Evolutionary conservation across 1,140 invertebrate species (phyloP), one percentile per base, ranked within the genome.

Genomic region (Coenobita brevimanus): DNA sequence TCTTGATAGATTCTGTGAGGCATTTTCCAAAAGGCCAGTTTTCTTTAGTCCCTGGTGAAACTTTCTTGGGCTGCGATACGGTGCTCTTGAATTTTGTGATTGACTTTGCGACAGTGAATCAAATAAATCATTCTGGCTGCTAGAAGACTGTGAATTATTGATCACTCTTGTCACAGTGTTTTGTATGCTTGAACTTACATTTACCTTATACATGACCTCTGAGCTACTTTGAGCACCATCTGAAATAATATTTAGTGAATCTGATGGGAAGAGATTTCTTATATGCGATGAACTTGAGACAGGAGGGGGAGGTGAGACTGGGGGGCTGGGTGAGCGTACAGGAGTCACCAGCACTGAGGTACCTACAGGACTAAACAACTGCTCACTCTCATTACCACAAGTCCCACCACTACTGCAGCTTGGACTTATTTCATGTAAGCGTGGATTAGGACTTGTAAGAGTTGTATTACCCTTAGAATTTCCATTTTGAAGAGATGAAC

Each of bases 291-390:
- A n/a, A 64, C 3, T 27, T 3, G 10, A 43, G 36, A n/a, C 46
- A 75, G 43, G n/a, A 41, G 3, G 82, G 62, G 54, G 82, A 84
- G 46, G 41, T 46, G 15, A 67, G 17, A 17, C 6, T 8, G 46
- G 46, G 46, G 17, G 46, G 46, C 46, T 75, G 6, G 82, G 82
- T 4, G 64, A 75, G 33, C 82, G 67, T 3, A 15, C 10, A 13
- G 82, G 82, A 24, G 64, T 46, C n/a, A 85, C 69, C 24, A 85
- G 43, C 8, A 46, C n/a, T 57, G 82, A 69, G 73, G 43, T 85
- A n/a, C 46, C 46, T 15, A 75, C 4, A 54, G 82, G 69, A 21
- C 43, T 75, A 73, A 75, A 85, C 46, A 85, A 30, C 8, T 17
- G 46, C 60, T 21, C 17, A n/a, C 82, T 85, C 17, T 73, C 69